Percentiles rank a stretch among this genome's conserved stretches.
Conservation (phyloP, 2,888 invertebrate genomes). For the Apamea epomidion region DNA sequence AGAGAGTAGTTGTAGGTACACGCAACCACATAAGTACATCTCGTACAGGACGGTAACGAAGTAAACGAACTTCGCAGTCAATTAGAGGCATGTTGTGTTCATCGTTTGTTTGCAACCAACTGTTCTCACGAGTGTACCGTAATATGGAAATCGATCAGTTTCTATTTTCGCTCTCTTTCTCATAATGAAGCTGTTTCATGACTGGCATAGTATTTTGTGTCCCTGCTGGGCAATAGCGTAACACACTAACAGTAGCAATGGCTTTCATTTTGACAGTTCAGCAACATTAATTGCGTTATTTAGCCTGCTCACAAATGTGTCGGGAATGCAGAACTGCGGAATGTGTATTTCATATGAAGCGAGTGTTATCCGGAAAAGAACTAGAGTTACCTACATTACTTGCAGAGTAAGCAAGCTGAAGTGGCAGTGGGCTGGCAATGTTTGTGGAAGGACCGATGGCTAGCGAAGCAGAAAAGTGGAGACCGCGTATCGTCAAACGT, state of each 20-base stretch:
- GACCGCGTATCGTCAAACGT: no score
- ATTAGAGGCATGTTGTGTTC: conserved; percentile 77
- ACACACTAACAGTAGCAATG: not conserved
- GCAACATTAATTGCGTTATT: not conserved
- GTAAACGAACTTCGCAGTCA: conserved; percentile 74
- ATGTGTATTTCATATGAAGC: not conserved
- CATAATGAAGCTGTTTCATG: not conserved
- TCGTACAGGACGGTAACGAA: conserved; percentile 53
- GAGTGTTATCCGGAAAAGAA: not conserved
- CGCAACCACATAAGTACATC: conserved; percentile 23
- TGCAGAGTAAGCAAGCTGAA: no score
- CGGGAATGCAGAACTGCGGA: not conserved
- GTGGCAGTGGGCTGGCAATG: not conserved
- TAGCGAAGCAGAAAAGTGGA: not conserved
- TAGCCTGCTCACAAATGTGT: not conserved
- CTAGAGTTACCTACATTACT: not conserved
- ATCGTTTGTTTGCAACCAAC: conserved; percentile 72
- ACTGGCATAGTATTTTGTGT: not conserved
- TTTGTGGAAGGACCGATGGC: not conserved
- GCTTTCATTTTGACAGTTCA: not conserved
- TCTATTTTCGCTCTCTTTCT: conserved; percentile 21
- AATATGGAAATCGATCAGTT: conserved; percentile 19
- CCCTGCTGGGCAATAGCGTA: no score
- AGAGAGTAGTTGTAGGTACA: conserved; percentile 10
- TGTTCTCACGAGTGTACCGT: conserved; percentile 73